Conservation (phyloP, 2,888 invertebrate genomes). For the Chloromyia formosa region DNA sequence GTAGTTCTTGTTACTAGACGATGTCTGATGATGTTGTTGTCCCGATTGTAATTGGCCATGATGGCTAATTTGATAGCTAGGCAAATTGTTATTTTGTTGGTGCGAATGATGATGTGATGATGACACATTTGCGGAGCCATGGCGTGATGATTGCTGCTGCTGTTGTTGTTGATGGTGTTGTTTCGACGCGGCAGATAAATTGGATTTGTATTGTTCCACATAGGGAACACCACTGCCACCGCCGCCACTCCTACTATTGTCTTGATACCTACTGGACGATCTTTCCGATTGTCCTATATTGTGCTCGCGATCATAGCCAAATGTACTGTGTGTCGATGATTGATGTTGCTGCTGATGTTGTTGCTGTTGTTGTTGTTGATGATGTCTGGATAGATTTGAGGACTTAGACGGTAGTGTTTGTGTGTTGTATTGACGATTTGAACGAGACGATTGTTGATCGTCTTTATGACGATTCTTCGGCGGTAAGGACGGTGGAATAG, state of each 20-base stretch:
- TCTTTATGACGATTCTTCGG: constrained; percentile 63
- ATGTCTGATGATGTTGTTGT: constrained; percentile 49
- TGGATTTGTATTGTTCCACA: constrained; percentile 58
- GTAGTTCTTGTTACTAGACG: constrained; percentile 45
- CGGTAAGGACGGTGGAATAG: constrained; percentile 61
- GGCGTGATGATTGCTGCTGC: constrained; percentile 54
- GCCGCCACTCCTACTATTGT: constrained; percentile 42
- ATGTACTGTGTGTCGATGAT: constrained; percentile 56
- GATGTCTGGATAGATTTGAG: constrained; percentile 55
- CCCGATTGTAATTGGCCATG: constrained; percentile 51
- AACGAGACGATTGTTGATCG: constrained; percentile 49
- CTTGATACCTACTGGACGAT: constrained; percentile 43
- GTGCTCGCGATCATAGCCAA: constrained; percentile 58
- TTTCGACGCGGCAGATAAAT: constrained; percentile 43
- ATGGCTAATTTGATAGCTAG: constrained; percentile 45
- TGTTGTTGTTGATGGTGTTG: constrained; percentile 47
- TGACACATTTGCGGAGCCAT: constrained; percentile 50
- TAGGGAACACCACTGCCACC: constrained; percentile 53
- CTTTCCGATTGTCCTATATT: constrained; percentile 54
- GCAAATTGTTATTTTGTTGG: constrained; percentile 45
- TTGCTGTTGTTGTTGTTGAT: constrained; percentile 52
- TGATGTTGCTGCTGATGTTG: constrained; percentile 49
- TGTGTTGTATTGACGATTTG: constrained; percentile 58
- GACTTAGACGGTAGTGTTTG: constrained; percentile 62
- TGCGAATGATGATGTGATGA: constrained; percentile 53